These are phyloP conservation scores for Palythoa grandiflora DNA, from an alignment of 92 coral and sea anemone species.

Conservation along the genomic window DNA sequence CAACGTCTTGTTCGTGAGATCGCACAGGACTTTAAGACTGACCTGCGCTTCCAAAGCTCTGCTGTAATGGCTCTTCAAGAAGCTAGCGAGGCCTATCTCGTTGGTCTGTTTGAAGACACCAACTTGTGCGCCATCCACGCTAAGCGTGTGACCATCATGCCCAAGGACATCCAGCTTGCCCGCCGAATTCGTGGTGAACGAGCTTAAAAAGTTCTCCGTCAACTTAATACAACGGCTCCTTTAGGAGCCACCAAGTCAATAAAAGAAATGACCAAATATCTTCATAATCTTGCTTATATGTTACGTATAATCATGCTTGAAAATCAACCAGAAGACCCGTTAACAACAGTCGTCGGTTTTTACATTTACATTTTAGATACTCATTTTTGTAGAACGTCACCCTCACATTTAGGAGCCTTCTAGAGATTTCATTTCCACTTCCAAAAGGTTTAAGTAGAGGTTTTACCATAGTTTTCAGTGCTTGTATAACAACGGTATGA, in stretches of 20 bases:
- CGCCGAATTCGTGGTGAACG: conserved; percentile 96
- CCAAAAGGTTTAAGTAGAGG: no score
- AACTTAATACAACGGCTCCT: conserved; percentile 70
- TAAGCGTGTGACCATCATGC: conserved; percentile 99
- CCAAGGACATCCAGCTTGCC: conserved; percentile 98
- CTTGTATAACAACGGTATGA: no score
- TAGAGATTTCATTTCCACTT: no score
- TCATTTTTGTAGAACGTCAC: no score
- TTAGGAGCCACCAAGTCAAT: conserved; percentile 83
- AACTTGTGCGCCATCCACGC: conserved; percentile 99
- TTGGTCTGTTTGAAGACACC: conserved; percentile 99
- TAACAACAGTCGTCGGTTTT: no score
- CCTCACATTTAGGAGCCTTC: no score
- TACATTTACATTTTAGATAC: no score
- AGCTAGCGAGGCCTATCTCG: conserved; percentile 92
- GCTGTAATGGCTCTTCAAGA: conserved; percentile 97
- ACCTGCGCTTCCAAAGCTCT: conserved; percentile 76
- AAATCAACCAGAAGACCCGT: no score
- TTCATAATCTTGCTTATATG: background rate
- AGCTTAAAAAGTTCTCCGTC: conserved; percentile 41
- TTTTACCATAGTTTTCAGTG: no score
- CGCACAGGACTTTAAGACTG: conserved; percentile 15
- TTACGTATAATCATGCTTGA: no score
- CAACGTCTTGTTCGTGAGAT: conserved; percentile 52
- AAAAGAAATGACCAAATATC: conserved; percentile 18